phyloP scores from a whole-genome alignment of 37 sponge, comb jelly and placozoan genomes.

The Bolinopsis microptera region DNA sequence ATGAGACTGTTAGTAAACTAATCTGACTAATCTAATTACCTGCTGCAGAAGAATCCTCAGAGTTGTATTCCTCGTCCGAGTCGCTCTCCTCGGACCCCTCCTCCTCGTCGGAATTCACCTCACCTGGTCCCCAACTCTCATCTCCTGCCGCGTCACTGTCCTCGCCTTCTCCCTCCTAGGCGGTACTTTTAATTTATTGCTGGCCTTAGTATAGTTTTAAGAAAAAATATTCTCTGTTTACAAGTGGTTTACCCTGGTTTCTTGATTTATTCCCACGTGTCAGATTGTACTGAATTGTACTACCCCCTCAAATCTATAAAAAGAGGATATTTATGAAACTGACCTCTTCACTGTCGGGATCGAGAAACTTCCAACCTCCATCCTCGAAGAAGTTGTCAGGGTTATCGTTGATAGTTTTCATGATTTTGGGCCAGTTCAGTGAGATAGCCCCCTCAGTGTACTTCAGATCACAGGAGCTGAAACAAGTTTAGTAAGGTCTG shows the following conservation, averaged over 20 bases:
- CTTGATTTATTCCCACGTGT: too few relatives aligned
- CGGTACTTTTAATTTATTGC: background rate
- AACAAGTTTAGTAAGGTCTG: too few relatives aligned
- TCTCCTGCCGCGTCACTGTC: constrained; percentile 77
- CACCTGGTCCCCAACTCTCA: constrained; percentile 19
- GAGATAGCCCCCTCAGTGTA: constrained; percentile 98
- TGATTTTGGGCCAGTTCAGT: constrained; percentile 97
- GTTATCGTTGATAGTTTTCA: constrained; percentile 98
- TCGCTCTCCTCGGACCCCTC: constrained; percentile 33
- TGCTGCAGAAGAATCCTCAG: constrained; percentile 6
- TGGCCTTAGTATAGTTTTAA: background rate
- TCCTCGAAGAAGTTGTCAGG: constrained; percentile 91
- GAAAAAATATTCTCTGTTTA: too few relatives aligned
- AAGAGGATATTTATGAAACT: too few relatives aligned
- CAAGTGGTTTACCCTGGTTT: too few relatives aligned
- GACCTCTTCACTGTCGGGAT: constrained; percentile 72
- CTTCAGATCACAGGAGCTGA: constrained; percentile 92
- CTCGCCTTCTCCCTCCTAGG: constrained; percentile 72
- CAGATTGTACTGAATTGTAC: too few relatives aligned
- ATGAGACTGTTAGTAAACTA: too few relatives aligned
- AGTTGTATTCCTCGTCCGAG: constrained; percentile 30
- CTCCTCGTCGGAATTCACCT: background rate
- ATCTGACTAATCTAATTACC: too few relatives aligned
- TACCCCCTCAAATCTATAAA: too few relatives aligned
- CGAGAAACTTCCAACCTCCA: constrained; percentile 98